Base-by-base conservation (phyloP, 2,113 vertebrate genomes). In the Ailurus styani region DNA sequence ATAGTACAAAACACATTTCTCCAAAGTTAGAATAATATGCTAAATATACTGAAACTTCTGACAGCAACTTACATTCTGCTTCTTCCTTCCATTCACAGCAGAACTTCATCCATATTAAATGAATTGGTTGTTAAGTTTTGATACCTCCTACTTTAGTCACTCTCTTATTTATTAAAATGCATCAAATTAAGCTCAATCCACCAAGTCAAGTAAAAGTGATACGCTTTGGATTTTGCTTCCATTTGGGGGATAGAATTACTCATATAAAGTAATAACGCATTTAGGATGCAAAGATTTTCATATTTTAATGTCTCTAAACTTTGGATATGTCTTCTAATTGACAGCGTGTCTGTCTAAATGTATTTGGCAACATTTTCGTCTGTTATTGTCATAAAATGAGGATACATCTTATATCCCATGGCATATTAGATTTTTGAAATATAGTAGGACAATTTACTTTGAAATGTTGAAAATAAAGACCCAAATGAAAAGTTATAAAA, bases 151-250 rank as follows among this genome's bases (percentile, higher is more conserved):
- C 11, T 96, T 95, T 31, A 90, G 4, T 45, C 37, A 68, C 4
- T 90, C 50, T 55, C 21, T 72, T 72, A 7, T 91, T 94, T 97
- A 85, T 93, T 95, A 93, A 95, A 96, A 78, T 91, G n/a, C 82
- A 52, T 73, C 42, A 94, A 88, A 87, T 89, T 93, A 89, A 97
- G 66, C 11, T 93, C 75, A 60, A 79, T 31, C n/a, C 23, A 89
- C 20, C 47, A 96, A 94, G 29, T 94, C 84, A 87, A 87, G 57
- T 90, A 62, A 84, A 94, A 68, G 29, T 85, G 40, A 34, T 60
- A 37, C 34, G 13, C 3, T 89, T 85, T 95, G 85, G 10, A 27
- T 47, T 96, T 91, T 93, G 23, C 45, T 96, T 91, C 95, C 10
- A 79, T 62, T 37, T 77, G 42, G 72, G 12, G 5, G 14, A 37